phyloP scores from a whole-genome alignment of 2,888 invertebrate species.

The Rhagophthalmus giganteus region DNA sequence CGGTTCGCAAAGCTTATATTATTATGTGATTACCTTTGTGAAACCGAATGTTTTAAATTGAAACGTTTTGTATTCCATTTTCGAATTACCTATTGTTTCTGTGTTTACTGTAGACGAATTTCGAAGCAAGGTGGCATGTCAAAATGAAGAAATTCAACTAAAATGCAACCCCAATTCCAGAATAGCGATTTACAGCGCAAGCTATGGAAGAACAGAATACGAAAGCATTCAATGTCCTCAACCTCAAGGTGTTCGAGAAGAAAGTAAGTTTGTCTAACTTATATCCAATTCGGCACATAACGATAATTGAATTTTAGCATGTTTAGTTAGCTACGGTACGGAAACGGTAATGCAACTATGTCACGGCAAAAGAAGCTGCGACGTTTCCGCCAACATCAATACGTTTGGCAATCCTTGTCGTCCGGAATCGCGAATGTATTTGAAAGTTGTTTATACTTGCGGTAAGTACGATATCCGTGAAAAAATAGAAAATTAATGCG shows the following conservation, averaged over 20 bases:
- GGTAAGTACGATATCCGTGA: constrained; percentile 68
- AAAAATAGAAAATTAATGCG: too few species aligned
- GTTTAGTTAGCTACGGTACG: constrained; percentile 85
- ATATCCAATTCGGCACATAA: not conserved
- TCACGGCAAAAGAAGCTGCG: constrained; percentile 80
- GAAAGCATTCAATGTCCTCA: constrained; percentile 87
- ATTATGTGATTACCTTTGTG: too few species aligned
- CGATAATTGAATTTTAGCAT: constrained; percentile 63
- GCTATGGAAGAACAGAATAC: constrained; percentile 86
- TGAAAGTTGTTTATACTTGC: constrained; percentile 86
- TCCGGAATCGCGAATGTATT: constrained; percentile 76
- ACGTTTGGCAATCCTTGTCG: constrained; percentile 85
- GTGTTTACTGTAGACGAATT: constrained; percentile 74
- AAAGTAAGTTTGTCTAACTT: constrained; percentile 80
- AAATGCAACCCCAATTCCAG: constrained; percentile 85
- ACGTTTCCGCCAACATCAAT: constrained; percentile 76
- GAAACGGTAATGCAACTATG: constrained; percentile 87
- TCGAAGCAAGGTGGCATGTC: constrained; percentile 90
- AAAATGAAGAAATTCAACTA: constrained; percentile 85
- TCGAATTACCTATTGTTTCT: too few species aligned
- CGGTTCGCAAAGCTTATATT: too few species aligned
- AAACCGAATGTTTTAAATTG: too few species aligned
- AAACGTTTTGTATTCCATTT: too few species aligned
- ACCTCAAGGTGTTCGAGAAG: constrained; percentile 82
- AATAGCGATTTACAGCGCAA: constrained; percentile 90